These are phyloP conservation scores for Sceloporus tristichus DNA, from an alignment of 2,113 vertebrate species.

Conservation along the genomic window DNA sequence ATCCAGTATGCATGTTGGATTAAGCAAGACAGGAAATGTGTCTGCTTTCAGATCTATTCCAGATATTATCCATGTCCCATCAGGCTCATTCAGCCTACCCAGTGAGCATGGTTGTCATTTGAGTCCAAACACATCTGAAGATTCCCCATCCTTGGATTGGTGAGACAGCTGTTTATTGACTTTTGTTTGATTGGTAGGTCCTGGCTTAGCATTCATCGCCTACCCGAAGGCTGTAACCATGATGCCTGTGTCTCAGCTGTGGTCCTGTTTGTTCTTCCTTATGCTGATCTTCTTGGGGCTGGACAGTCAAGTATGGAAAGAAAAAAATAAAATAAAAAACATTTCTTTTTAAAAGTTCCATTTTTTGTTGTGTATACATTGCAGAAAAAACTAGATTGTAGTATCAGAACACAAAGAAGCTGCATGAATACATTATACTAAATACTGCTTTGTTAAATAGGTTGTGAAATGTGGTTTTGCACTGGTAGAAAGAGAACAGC, in stretches of 20 bases:
- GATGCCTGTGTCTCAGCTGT: conserved; percentile 88
- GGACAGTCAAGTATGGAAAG: conserved; percentile 86
- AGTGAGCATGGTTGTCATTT: background rate
- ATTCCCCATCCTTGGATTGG: background rate
- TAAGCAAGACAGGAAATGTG: background rate
- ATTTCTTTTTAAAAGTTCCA: accelerated
- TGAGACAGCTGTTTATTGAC: background rate
- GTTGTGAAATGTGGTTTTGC: too few relatives aligned
- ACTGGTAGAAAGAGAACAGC: background rate
- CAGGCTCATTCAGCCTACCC: background rate
- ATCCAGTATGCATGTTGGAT: conserved; percentile 9
- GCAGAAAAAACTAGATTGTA: background rate
- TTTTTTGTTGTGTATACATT: background rate
- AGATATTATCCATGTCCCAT: background rate
- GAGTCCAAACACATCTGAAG: background rate
- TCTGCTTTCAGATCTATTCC: background rate
- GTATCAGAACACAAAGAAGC: background rate
- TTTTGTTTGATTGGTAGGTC: conserved; percentile 78
- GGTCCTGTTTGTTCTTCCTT: conserved; percentile 94
- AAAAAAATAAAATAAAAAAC: accelerated
- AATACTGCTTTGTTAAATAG: background rate
- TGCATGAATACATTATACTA: background rate
- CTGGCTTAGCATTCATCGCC: conserved; percentile 87
- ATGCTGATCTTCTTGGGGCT: conserved; percentile 92
- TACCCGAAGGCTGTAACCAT: conserved; percentile 88